A percentile compares a stretch with the other conserved stretches of the same genome.
phyloP scores from a whole-genome alignment of 2,888 invertebrate species.

The Steinernema hermaphroditum region DNA sequence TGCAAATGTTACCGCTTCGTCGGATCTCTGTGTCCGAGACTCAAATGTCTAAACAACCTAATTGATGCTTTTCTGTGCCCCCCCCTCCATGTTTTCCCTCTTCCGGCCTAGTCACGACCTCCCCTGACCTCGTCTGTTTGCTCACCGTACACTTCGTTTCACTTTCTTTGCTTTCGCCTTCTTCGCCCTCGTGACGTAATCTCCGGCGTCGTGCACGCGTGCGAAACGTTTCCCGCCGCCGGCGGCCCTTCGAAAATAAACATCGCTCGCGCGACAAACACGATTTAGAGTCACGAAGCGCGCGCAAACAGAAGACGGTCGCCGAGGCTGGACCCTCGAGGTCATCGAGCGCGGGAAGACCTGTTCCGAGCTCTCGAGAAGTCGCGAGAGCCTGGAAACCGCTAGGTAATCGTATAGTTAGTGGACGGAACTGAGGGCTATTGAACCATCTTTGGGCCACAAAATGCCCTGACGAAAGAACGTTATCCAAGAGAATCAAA shows the following conservation, averaged over 20 bases:
- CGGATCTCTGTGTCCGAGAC: neutral
- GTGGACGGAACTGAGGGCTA: no score
- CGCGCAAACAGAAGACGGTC: no score
- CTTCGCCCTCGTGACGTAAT: constrained; percentile 14
- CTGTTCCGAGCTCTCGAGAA: no score
- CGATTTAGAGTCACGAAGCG: neutral
- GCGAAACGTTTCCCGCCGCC: neutral
- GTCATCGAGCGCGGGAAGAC: no score
- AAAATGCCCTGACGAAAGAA: no score
- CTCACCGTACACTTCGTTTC: neutral
- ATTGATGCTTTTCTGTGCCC: neutral
- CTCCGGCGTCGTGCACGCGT: constrained; percentile 10
- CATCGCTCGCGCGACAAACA: neutral
- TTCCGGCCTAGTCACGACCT: neutral
- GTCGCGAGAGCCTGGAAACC: no score
- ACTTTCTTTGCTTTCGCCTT: constrained; percentile 17
- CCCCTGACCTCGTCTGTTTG: neutral
- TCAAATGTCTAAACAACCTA: neutral
- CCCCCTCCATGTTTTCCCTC: neutral
- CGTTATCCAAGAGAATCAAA: no score
- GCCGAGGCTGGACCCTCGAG: no score
- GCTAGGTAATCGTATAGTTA: no score
- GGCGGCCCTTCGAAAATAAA: neutral
- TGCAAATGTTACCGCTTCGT: no score
- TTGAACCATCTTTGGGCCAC: no score